Percentiles rank a stretch among this genome's conserved stretches.
These are phyloP conservation scores for Pseudomugil tenellus DNA, from an alignment of 2,797 vertebrate genomes.

Conservation along the genomic window DNA sequence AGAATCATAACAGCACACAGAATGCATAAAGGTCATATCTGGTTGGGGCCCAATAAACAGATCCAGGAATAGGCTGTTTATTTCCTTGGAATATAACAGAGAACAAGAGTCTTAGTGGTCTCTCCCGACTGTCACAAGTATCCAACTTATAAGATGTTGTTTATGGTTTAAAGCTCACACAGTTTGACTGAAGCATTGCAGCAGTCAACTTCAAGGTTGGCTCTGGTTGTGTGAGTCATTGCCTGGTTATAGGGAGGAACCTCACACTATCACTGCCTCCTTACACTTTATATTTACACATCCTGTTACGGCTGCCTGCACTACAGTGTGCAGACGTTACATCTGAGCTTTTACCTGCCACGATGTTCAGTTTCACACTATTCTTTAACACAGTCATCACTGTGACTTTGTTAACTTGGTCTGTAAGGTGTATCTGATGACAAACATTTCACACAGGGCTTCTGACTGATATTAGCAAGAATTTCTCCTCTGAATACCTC, in stretches of 20 bases:
- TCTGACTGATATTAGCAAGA: conserved; percentile 29
- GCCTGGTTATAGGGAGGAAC: conserved; percentile 5
- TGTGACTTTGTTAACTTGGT: background rate
- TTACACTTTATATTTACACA: background rate
- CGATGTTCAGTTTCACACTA: background rate
- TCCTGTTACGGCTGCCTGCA: background rate
- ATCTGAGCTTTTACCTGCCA: background rate
- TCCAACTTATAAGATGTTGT: conserved; percentile 47
- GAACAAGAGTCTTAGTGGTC: conserved; percentile 46
- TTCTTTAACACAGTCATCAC: conserved; percentile 18
- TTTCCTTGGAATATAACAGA: conserved; percentile 64
- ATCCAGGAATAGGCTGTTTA: conserved; percentile 80
- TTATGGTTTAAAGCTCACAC: conserved; percentile 42
- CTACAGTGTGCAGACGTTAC: background rate
- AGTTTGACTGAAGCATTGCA: conserved; percentile 32
- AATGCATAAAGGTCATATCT: conserved; percentile 68
- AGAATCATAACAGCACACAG: conserved; percentile 38
- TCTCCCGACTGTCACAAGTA: conserved; percentile 19
- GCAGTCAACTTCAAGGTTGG: conserved; percentile 43
- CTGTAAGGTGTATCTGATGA: conserved; percentile 29
- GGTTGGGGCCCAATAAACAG: conserved; percentile 71
- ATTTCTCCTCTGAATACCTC: conserved; percentile 33
- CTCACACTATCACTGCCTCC: background rate
- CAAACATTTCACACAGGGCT: conserved; percentile 23
- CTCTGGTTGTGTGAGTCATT: conserved; percentile 37